Conservation (phyloP, 2,888 invertebrate genomes). For the Diplolepis rosae region DNA sequence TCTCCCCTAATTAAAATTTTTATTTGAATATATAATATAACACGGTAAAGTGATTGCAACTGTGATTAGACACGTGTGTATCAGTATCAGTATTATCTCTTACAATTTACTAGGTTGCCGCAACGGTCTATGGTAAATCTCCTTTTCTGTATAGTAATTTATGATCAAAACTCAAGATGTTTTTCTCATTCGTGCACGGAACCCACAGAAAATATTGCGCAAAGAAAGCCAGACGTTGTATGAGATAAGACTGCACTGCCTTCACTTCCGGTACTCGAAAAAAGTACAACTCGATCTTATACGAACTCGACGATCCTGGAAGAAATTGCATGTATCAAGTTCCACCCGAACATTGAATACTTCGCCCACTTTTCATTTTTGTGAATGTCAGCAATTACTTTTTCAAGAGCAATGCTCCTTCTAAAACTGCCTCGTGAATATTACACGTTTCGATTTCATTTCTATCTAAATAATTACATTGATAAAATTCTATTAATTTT, state of each 20-base stretch:
- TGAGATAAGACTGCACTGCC: slow-evolving; percentile 24
- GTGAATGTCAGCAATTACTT: background rate
- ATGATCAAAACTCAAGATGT: slow-evolving; percentile 27
- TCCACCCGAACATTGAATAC: background rate
- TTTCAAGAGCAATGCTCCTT: background rate
- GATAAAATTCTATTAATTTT: too few species aligned
- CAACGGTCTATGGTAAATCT: slow-evolving; percentile 17
- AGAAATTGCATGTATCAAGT: slow-evolving; percentile 29
- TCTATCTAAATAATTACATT: background rate
- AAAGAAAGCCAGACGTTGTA: slow-evolving; percentile 23
- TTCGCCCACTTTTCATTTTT: background rate
- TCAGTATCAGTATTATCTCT: background rate
- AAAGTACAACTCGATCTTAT: slow-evolving; percentile 28
- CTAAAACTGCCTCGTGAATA: background rate
- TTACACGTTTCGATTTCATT: too few species aligned
- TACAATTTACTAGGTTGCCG: background rate
- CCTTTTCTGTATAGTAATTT: slow-evolving; percentile 22
- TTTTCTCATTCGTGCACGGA: slow-evolving; percentile 2
- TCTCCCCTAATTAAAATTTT: background rate
- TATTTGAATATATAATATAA: too few species aligned
- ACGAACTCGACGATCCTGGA: slow-evolving; percentile 14
- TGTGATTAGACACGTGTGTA: background rate
- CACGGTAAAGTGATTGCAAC: slow-evolving; percentile 11
- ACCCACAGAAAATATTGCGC: slow-evolving; percentile 24
- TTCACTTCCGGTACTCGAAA: slow-evolving; percentile 24